Evolutionary conservation across 2,888 invertebrate genomes (phyloP), one percentile per base, ranked within the genome.

Genomic region (Keiferia lycopersicella): DNA sequence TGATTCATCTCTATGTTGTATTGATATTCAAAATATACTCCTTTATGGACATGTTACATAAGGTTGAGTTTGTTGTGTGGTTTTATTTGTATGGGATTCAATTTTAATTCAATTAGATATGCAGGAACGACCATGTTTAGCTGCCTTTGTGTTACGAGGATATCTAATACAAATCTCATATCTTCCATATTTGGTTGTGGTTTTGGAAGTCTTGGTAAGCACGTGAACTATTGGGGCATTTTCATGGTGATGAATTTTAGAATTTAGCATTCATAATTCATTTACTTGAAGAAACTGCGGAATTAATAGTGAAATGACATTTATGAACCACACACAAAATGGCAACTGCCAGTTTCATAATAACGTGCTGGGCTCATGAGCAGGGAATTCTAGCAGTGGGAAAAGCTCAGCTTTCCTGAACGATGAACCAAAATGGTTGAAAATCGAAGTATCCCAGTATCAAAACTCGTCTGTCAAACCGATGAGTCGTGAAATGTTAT

Each of bases 61-160:
- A 56, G 56, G 56, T 56, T n/a, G 34, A 16, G 30, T 56, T 56
- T 56, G 2, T 10, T 34, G 16, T 56, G 53, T 2, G 14, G 22
- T 53, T 26, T 53, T 26, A 87, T 87, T 86, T 83, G 79, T 80
- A 81, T 78, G 80, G 81, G 81, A 84, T 84, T 85, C 81, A 84
- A 86, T 87, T 86, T 87, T 85, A 82, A 87, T 87, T 86, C 86
- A 87, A 87, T 88, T 87, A 84, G 78, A 78, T 83, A 81, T 78
- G 76, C 77, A 78, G 80, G 80, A 83, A 82, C 80, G 75, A 79
- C 81, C 84, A 82, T 83, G 82, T 82, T 72, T 16, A 50, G 50
- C 11, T 34, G 61, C 50, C 48, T 61, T 61, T 68, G 82, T 72
- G 68, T 68, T 48, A 30, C 30, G 34, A 61, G 61, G 69, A 75